Evolutionary conservation across 2,113 vertebrate genomes (phyloP), one percentile per base, ranked within the genome.

Genomic region (Ailuropoda melanoleuca): DNA sequence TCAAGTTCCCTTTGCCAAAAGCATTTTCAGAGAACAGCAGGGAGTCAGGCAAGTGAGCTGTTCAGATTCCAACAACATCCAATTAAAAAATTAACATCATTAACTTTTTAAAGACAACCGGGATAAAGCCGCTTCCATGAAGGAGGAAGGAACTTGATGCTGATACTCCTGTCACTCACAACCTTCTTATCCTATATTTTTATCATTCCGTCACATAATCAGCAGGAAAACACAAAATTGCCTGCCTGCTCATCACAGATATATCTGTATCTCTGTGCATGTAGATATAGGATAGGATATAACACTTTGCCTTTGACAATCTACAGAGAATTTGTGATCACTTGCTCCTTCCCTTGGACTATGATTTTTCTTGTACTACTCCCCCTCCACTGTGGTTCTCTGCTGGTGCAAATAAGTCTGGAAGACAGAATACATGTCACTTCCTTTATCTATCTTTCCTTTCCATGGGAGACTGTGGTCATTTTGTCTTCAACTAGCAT

Each of bases 71-170:
- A 92, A 46, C 31, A 74, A 91, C 34, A 83, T 83, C 48, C 66
- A 87, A 24, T 55, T 88, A 62, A 94, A 88, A 91, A 39, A 64
- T 80, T 84, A 96, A 84, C 88, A 88, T 58, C 26, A 34, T 81
- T 90, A 74, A 85, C 31, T 88, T 94, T 55, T 94, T 39, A 90
- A 29, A 92, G 19, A 39, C n/a, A 74, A 12, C 43, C 31, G 50
- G n/a, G 15, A 17, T 68, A 81, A 96, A 91, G 10, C 18, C 23
- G 34, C 8, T 23, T 3, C 46, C 50, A n/a, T 58, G 48, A 68
- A 75, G 56, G 56, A 3, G 72, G 34, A 62, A 83, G 39, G 13
- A 78, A 87, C 37, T 84, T 62, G 39, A 75, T 70, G 23, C 50
- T 94, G 17, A 37, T 80, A 50, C 31, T 87, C 15, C 74, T 90